Evolutionary conservation across 2,113 vertebrate genomes (phyloP).

Genomic region (Boulengerochromis microlepis): DNA sequence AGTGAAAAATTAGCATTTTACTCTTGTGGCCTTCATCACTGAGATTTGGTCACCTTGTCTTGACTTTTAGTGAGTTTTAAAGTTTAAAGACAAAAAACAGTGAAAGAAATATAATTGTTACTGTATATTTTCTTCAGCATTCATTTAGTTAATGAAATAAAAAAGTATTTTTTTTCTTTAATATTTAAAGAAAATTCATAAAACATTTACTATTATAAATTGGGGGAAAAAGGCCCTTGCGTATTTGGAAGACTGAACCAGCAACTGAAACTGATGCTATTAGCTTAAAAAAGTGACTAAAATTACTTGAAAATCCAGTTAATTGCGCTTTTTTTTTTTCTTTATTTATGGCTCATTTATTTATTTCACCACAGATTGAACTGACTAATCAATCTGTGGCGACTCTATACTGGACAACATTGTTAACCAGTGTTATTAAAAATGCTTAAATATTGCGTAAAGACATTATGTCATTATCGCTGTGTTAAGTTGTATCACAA

Average conservation of each 20-base stretch:
- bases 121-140: neutral
- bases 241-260: neutral
- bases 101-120: neutral
- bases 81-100: neutral
- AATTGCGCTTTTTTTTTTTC: rapidly evolving
- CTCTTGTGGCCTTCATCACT: neutral
- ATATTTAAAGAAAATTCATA: neutral
- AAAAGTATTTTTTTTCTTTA: neutral
- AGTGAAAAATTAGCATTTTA: neutral
- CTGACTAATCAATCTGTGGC: neutral
- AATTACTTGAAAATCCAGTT: neutral
- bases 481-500: constrained; percentile 4
- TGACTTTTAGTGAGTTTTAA: neutral
- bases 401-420: neutral
- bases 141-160: neutral
- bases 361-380: neutral
- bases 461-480: neutral
- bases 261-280: neutral
- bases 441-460: neutral
- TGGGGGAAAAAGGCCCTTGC: rapidly evolving
- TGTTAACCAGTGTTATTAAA: neutral
- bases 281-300: neutral
- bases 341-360: neutral
- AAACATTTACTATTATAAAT: neutral
- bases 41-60: neutral